Evolutionary conservation across 2,113 vertebrate genomes (phyloP), one percentile per base, ranked within the genome.

Genomic region (Urocynchramus pylzowi): DNA sequence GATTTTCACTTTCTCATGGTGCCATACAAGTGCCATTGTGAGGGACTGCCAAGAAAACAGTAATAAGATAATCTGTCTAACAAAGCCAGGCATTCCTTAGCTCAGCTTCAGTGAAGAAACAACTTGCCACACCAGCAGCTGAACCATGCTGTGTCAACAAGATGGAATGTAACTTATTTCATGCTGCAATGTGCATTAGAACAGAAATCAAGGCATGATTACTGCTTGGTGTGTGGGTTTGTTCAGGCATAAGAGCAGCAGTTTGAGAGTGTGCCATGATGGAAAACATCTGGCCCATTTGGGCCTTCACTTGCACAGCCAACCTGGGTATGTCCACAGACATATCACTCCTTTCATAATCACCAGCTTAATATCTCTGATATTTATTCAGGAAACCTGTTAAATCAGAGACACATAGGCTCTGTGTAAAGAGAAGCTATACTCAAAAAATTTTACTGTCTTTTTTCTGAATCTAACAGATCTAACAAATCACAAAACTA

Each of bases 151-250:
- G 79, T 94, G 88, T 97, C 97, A 97, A 96, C 95, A 91, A 84
- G 92, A 97, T 88, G 96, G 96, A 96, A 97, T 96, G 95, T 69
- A 89, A 84, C 94, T 94, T 84, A 97, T 95, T 96, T 97, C 95
- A 89, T 91, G 95, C 89, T 89, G 83, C 95, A 94, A 53, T 64
- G 59, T 87, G 54, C 84, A 64, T 85, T 96, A 96, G 93, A 95
- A 93, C 74, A 92, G 88, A 93, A 87, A 81, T 87, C 84, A 81
- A 68, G 49, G 57, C 77, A 76, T 11, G 20, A 86, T 63, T 95
- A 42, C 81, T 68, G 47, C 84, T 84, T 73, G 78, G 78, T 23
- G 22, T 94, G 89, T 63, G 73, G 71, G 83, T 84, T 95, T n/a
- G 8, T 89, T 88, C 87, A 91, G 87, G 42, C 92, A 16, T 64